Evolutionary conservation across 2,888 invertebrate species (phyloP).

Genomic region (Polietes domitor): DNA sequence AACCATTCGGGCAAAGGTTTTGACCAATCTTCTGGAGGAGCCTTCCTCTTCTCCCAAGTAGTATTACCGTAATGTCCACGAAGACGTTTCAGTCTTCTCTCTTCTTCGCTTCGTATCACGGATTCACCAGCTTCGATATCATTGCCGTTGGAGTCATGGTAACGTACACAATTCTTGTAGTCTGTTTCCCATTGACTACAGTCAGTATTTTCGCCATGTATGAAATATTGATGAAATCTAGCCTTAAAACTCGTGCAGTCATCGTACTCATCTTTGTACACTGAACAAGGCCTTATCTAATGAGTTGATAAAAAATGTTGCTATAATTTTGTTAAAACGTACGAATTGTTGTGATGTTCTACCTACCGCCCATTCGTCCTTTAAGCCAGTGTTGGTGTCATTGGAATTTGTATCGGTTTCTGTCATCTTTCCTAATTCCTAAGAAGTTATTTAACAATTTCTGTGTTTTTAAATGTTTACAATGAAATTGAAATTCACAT

Average conservation of each 20-base stretch:
- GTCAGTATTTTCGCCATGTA: conserved; percentile 87
- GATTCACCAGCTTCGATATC: conserved; percentile 84
- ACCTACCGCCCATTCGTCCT: conserved; percentile 77
- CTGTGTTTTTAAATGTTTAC: too few relatives aligned
- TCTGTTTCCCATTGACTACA: conserved; percentile 92
- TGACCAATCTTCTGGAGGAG: conserved; percentile 91
- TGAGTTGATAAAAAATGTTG: background rate
- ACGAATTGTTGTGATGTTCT: background rate
- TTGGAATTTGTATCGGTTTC: conserved; percentile 47
- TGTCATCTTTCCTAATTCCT: conserved; percentile 52
- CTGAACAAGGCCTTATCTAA: conserved; percentile 89
- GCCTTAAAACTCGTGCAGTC: conserved; percentile 89
- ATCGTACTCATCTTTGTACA: conserved; percentile 91
- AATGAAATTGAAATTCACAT: background rate
- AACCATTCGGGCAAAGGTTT: conserved; percentile 90
- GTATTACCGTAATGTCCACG: conserved; percentile 87
- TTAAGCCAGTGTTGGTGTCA: conserved; percentile 51
- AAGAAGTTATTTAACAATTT: conserved; percentile 48
- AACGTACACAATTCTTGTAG: conserved; percentile 88
- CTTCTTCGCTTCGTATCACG: conserved; percentile 87
- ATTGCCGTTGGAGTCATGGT: conserved; percentile 83
- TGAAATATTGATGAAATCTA: conserved; percentile 93
- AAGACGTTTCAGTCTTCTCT: conserved; percentile 84
- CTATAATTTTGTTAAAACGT: too few relatives aligned
- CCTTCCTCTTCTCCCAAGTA: conserved; percentile 88